A percentile compares a stretch with the other conserved stretches of the same genome.
phyloP scores from a whole-genome alignment of 2,888 invertebrate genomes.

The Thelaira solivaga region DNA sequence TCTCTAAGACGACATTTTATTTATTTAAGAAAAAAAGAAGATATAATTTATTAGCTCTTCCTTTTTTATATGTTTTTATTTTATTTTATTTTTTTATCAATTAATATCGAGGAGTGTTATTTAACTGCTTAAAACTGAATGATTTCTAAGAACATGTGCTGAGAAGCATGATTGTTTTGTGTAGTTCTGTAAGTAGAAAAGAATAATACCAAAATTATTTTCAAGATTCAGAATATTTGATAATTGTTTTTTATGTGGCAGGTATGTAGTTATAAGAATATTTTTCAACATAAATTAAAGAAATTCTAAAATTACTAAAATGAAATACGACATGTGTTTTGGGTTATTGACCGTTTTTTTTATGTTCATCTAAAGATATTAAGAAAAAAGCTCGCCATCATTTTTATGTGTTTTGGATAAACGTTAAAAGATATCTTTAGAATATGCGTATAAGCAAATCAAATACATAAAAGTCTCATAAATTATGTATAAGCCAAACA shows the following conservation, averaged over 20 bases:
- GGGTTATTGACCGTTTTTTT: conserved; percentile 31
- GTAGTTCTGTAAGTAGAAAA: conserved; percentile 42
- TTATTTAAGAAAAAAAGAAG: neutral
- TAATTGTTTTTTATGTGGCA: conserved; percentile 31
- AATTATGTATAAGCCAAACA: no score
- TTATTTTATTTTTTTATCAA: conserved; percentile 2
- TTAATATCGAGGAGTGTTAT: conserved; percentile 42
- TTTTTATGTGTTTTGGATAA: no score
- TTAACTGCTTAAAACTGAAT: conserved; percentile 9
- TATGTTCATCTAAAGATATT: neutral
- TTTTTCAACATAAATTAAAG: neutral
- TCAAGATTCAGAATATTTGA: conserved; percentile 48
- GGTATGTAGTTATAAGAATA: neutral
- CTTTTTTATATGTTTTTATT: neutral
- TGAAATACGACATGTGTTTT: conserved; percentile 8
- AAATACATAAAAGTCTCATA: no score
- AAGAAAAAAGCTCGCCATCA: no score
- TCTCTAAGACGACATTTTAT: neutral
- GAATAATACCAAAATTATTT: conserved; percentile 22
- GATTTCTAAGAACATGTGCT: no score
- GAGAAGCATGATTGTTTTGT: conserved; percentile 24
- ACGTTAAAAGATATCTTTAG: no score
- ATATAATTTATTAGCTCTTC: conserved; percentile 2
- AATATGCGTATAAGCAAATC: no score
- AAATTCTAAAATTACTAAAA: neutral